Percentiles rank a stretch among this genome's conserved stretches.
These are phyloP conservation scores for Calidris pugnax DNA, from an alignment of 2,113 vertebrate genomes.

Conservation along the genomic window DNA sequence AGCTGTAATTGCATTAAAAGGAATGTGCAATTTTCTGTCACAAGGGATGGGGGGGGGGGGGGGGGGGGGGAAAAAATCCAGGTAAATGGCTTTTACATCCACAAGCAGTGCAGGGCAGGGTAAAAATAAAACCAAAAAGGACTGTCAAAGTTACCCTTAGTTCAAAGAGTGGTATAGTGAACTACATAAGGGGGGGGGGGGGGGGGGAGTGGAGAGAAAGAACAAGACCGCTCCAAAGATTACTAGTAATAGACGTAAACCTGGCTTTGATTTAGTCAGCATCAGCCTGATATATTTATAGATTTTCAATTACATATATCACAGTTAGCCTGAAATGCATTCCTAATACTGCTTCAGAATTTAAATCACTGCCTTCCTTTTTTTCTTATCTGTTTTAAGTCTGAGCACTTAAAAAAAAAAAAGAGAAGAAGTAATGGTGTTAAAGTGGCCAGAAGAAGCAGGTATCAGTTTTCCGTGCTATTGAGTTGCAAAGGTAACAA, in stretches of 20 bases:
- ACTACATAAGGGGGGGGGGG: too few species aligned
- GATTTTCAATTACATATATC: conserved; percentile 29
- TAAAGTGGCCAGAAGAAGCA: background rate
- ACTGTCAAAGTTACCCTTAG: background rate
- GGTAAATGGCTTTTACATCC: background rate
- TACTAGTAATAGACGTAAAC: background rate
- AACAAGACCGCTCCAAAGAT: background rate
- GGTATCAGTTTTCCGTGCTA: background rate
- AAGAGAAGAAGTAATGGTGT: background rate
- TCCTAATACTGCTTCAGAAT: background rate
- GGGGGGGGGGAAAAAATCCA: background rate
- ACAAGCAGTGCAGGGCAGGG: background rate
- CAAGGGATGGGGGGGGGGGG: background rate
- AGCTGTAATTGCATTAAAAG: background rate
- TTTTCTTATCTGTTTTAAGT: background rate
- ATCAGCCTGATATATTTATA: conserved; percentile 22
- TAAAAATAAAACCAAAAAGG: background rate
- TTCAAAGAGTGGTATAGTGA: background rate
- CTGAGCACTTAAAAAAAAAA: background rate
- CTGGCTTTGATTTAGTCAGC: background rate
- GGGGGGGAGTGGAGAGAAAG: background rate
- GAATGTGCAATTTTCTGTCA: background rate
- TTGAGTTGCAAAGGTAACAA: conserved; percentile 4
- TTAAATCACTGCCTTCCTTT: background rate
- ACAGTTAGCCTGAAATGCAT: background rate